Evolutionary conservation across 2,113 vertebrate genomes (phyloP).

Genomic region (Arenaria interpres): DNA sequence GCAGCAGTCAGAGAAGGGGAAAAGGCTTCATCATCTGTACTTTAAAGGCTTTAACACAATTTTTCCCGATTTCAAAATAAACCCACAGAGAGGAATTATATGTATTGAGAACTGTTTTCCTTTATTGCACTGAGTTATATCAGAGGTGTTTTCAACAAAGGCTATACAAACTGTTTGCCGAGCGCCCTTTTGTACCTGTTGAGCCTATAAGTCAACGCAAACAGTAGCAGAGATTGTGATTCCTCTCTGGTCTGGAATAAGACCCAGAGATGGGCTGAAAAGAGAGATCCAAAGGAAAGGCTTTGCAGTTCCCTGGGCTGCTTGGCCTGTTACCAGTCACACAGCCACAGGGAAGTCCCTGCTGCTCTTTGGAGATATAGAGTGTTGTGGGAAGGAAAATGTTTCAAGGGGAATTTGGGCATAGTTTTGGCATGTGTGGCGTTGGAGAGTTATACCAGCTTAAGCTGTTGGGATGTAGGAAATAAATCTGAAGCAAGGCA

Average conservation of each 20-base stretch:
- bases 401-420: background rate
- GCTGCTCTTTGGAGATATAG: background rate
- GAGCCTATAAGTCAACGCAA: background rate
- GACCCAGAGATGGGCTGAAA: background rate
- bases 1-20: background rate
- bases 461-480: background rate
- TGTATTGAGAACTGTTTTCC: background rate
- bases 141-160: background rate
- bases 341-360: background rate
- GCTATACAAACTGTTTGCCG: accelerated
- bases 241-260: background rate
- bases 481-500: background rate
- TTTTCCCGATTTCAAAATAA: background rate
- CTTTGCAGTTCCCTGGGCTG: background rate
- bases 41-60: background rate
- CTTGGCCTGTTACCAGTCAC: background rate
- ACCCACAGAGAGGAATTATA: background rate
- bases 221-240: background rate
- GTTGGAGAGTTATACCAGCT: background rate
- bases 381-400: background rate
- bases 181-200: background rate
- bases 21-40: background rate
- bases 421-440: background rate
- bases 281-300: background rate
- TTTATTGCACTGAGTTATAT: background rate